These are phyloP conservation scores for Octopus bimaculoides DNA, from an alignment of 1,140 invertebrate species.

Conservation along the genomic window DNA sequence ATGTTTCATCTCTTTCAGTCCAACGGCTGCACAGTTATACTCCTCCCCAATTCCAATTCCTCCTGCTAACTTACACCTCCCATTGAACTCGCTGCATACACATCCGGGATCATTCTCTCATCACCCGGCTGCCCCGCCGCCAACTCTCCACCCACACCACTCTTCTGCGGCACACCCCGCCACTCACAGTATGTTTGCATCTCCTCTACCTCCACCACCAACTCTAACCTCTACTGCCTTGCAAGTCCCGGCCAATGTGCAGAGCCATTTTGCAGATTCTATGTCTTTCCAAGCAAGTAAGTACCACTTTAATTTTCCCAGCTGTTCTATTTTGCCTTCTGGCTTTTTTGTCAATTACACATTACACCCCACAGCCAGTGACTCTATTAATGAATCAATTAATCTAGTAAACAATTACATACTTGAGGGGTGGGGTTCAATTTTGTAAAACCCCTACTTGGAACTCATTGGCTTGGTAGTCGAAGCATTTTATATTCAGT, in stretches of 20 bases:
- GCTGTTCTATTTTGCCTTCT: no score
- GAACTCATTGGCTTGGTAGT: no score
- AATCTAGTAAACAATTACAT: no score
- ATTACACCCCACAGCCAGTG: no score
- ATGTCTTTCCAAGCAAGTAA: conserved; percentile 14
- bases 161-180: neutral
- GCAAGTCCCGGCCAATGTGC: conserved; percentile 4
- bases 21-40: neutral
- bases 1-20: neutral
- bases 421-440: no score
- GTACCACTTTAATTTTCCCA: neutral
- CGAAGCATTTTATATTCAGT: no score
- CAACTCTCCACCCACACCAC: conserved; percentile 6
- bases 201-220: conserved; percentile 13
- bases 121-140: neutral
- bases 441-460: no score
- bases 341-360: no score
- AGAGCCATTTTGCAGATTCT: conserved; percentile 3
- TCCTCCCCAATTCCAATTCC: neutral
- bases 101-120: neutral
- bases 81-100: neutral
- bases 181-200: conserved; percentile 11
- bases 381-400: no score
- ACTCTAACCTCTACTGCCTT: conserved; percentile 12
- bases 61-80: neutral